These are phyloP conservation scores for Pseudorhiza aurosa DNA, from an alignment of 30 jellyfish, hydroid and myxozoan species.

Conservation along the genomic window DNA sequence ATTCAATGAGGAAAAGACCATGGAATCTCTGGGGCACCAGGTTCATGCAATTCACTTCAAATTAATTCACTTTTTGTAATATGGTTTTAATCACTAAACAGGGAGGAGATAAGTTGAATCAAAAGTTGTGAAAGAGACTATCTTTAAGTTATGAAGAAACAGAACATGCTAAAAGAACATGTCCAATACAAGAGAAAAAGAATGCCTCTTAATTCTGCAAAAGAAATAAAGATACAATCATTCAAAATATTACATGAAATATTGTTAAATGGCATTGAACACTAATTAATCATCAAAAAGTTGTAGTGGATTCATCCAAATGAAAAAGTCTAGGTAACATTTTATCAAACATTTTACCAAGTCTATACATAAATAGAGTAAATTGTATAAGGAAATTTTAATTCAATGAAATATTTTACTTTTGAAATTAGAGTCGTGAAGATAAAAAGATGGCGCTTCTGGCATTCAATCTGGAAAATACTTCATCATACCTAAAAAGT, in stretches of 20 bases:
- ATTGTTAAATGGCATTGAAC: background rate
- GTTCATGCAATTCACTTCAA: too few species aligned
- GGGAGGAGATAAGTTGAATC: too few species aligned
- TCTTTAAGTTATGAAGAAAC: too few species aligned
- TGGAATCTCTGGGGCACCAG: background rate
- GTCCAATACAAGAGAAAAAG: background rate
- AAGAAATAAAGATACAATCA: background rate
- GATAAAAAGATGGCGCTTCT: background rate
- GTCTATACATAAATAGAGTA: background rate
- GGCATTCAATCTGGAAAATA: slow-evolving; percentile 3
- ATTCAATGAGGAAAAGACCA: slow-evolving; percentile 21
- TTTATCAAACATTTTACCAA: background rate
- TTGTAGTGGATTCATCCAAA: background rate
- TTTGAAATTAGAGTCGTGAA: background rate
- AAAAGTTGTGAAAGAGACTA: too few species aligned
- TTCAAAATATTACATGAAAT: background rate
- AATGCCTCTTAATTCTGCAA: background rate
- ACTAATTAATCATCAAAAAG: too few species aligned
- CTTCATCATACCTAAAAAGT: background rate
- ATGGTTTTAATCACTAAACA: too few species aligned
- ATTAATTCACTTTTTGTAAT: too few species aligned
- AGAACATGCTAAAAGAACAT: too few species aligned
- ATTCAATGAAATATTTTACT: background rate
- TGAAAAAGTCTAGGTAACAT: background rate
- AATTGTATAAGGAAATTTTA: background rate